Evolutionary conservation across 2,888 invertebrate genomes (phyloP), one percentile per base, ranked within the genome.

Genomic region (Sisyra nigra): DNA sequence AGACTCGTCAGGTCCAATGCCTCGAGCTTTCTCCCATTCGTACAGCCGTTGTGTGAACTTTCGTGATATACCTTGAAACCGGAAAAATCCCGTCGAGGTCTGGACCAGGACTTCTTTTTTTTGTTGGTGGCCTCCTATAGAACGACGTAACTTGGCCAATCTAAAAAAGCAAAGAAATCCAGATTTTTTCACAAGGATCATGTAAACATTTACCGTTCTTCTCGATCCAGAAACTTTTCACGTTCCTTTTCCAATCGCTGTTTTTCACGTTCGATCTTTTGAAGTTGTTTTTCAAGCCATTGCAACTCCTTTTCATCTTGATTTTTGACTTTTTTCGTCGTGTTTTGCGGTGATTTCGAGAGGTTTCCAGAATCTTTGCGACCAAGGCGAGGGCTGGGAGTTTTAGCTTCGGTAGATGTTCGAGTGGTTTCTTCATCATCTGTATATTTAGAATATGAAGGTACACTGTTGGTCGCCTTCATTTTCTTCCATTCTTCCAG

Each of bases 11-110:
- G 87, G 87, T 0, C 80, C 80, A 45, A 88, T 87, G 2, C 87
- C 87, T 46, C 79, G 68, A n/a, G 85, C 81, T 54, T 86, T 85
- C 57, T 87, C 85, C 91, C 91, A 92, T 58, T 91, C 89, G 59
- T 88, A 88, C 0, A 92, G 68, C 55, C 87, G 88, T 18, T 82
- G 77, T 0, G 89, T 88, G 60, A 92, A 92, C 51, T 88, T 88
- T 36, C 86, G 73, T 0, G 88, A 88, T 50, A 91, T 87, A 4
- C 75, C 85, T 68, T 86, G 80, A 55, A 89, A 87, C 56, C 85
- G 74, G 58, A 86, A 83, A 29, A 85, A 79, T 1, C 88, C 85
- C 0, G 80, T 81, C 0, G 86, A 80, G 0, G 87, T 87, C 55
- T 81, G 81, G 1, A 88, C 83, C 40, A 86, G 65, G 5, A 88